phyloP scores from a whole-genome alignment of 30 jellyfish, hydroid and myxozoan genomes.

The Clytia hemisphaerica region DNA sequence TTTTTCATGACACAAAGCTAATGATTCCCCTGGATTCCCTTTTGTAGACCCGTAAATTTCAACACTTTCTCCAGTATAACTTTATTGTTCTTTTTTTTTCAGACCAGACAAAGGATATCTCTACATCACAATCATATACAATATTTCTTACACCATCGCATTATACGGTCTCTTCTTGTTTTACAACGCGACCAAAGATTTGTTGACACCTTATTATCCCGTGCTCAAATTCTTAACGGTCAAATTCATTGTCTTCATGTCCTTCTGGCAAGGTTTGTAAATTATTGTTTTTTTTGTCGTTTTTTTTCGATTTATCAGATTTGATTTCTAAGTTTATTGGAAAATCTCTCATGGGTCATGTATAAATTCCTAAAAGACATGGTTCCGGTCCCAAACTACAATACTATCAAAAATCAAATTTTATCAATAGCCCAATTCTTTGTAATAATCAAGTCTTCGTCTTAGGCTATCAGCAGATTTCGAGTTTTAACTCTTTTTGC shows the following conservation, averaged over 20 bases:
- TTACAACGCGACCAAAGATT: conserved; percentile 77
- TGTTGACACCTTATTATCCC: conserved; percentile 88
- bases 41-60: background rate
- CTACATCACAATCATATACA: conserved; percentile 74
- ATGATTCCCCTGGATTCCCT: too few species aligned
- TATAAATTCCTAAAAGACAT: too few species aligned
- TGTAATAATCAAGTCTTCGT: too few species aligned
- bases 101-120: conserved; percentile 94
- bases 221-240: conserved; percentile 84
- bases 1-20: too few species aligned
- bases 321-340: too few species aligned
- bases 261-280: conserved; percentile 97
- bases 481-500: background rate
- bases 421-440: too few species aligned
- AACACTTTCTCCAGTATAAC: background rate
- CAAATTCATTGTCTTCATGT: conserved; percentile 75
- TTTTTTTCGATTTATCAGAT: too few species aligned
- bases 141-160: conserved; percentile 79
- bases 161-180: conserved; percentile 79
- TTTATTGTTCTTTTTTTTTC: background rate
- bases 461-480: too few species aligned
- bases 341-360: too few species aligned
- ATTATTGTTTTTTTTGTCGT: too few species aligned
- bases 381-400: too few species aligned
- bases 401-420: too few species aligned